phyloP scores from a whole-genome alignment of 2,888 invertebrate species.

The Machimus atricapillus region DNA sequence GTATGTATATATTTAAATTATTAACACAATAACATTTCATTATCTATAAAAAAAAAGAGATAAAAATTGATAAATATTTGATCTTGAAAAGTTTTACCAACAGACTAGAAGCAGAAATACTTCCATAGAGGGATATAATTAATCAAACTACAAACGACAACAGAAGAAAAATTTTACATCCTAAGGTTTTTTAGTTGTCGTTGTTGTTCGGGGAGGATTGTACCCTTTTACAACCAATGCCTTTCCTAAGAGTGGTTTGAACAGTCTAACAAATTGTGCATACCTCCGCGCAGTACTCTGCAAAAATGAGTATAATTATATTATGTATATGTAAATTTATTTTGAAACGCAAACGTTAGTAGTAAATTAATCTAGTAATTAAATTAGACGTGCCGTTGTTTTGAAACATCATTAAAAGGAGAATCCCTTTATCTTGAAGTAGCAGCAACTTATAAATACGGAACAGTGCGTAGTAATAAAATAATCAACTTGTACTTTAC shows the following conservation, averaged over 20 bases:
- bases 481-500: too few species aligned
- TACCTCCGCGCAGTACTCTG: slow-evolving; percentile 82
- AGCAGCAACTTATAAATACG: too few species aligned
- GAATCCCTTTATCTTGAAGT: too few species aligned
- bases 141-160: not conserved
- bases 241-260: slow-evolving; percentile 78
- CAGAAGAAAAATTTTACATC: not conserved
- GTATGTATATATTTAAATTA: not conserved
- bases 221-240: slow-evolving; percentile 76
- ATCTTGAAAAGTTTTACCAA: not conserved
- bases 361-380: too few species aligned
- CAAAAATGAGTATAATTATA: not conserved
- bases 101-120: not conserved
- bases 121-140: not conserved
- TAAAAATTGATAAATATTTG: not conserved
- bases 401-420: too few species aligned
- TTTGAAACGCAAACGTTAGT: too few species aligned
- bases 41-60: not conserved
- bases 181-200: not conserved
- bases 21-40: not conserved
- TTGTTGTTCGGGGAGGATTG: slow-evolving; percentile 58
- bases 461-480: too few species aligned
- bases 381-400: too few species aligned
- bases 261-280: slow-evolving; percentile 74
- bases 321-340: too few species aligned